These are phyloP conservation scores for Lepilemur septentrionalis DNA, from an alignment of 2,797 vertebrate genomes.

Conservation along the genomic window DNA sequence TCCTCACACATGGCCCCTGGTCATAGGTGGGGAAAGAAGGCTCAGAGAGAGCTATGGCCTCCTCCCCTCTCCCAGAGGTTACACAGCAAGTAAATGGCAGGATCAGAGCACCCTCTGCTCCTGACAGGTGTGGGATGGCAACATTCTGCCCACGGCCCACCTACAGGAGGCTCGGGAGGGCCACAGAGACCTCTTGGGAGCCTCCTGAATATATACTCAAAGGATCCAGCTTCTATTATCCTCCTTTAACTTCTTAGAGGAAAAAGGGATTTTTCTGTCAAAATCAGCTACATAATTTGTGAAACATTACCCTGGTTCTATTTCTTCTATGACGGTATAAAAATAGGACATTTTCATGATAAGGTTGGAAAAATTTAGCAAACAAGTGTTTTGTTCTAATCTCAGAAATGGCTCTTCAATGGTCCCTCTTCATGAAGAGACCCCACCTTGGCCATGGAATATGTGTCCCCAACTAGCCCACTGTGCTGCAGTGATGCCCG, in stretches of 20 bases:
- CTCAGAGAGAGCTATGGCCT: neutral
- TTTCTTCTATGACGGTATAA: neutral
- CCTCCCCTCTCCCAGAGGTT: neutral
- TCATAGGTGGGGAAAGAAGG: neutral
- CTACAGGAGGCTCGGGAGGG: neutral
- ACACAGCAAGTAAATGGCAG: neutral
- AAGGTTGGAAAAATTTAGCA: slow-evolving; percentile 29
- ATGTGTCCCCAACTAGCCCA: neutral
- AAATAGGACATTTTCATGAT: slow-evolving; percentile 34
- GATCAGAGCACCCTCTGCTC: neutral
- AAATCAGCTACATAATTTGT: neutral
- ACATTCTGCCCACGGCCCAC: neutral
- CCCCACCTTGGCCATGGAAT: neutral
- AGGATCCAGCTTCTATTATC: neutral
- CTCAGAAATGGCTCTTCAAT: slow-evolving; percentile 5
- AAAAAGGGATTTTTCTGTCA: slow-evolving; percentile 5
- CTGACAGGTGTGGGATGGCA: neutral
- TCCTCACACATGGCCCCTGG: neutral
- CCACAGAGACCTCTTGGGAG: neutral
- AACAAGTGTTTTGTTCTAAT: slow-evolving; percentile 22
- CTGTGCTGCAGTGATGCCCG: neutral
- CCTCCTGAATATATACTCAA: neutral
- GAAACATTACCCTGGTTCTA: slow-evolving; percentile 7
- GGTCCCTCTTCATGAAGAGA: neutral
- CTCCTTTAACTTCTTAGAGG: neutral